phyloP scores from a whole-genome alignment of 2,888 invertebrate species.

The Drosophila cognata region DNA sequence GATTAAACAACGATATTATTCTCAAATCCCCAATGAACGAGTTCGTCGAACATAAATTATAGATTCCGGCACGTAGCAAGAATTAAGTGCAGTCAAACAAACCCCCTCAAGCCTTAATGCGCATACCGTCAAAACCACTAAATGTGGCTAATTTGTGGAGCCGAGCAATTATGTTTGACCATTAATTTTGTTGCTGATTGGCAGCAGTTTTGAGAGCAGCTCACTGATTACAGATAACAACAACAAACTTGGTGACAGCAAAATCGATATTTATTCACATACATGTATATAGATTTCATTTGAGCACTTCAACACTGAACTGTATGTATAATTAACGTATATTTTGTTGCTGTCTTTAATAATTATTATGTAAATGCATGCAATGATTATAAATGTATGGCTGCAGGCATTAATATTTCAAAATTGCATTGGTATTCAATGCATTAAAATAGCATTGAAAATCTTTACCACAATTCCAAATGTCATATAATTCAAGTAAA shows the following conservation, averaged over 20 bases:
- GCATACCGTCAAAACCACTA: slow-evolving; percentile 14
- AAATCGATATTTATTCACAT: slow-evolving; percentile 1
- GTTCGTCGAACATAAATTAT: slow-evolving; percentile 56
- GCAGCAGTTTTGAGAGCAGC: slow-evolving; percentile 7
- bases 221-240: slow-evolving; percentile 6
- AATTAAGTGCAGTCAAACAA: slow-evolving; percentile 48
- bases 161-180: slow-evolving; percentile 32
- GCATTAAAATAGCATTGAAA: neutral
- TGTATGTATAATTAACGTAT: neutral
- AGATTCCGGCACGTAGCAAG: slow-evolving; percentile 59
- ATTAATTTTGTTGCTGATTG: slow-evolving; percentile 32
- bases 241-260: slow-evolving; percentile 12
- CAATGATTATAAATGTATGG: slow-evolving; percentile 5
- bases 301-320: neutral
- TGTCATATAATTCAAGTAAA: slow-evolving; percentile 10
- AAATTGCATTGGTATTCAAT: neutral
- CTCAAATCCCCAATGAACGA: slow-evolving; percentile 54
- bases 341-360: slow-evolving; percentile 2
- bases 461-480: slow-evolving; percentile 3
- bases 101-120: neutral
- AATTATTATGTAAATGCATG: slow-evolving; percentile 13
- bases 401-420: slow-evolving; percentile 7
- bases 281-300: neutral
- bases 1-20: slow-evolving; percentile 39
- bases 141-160: slow-evolving; percentile 56